phyloP scores from a whole-genome alignment of 2,797 vertebrate genomes.

The Characodon lateralis region DNA sequence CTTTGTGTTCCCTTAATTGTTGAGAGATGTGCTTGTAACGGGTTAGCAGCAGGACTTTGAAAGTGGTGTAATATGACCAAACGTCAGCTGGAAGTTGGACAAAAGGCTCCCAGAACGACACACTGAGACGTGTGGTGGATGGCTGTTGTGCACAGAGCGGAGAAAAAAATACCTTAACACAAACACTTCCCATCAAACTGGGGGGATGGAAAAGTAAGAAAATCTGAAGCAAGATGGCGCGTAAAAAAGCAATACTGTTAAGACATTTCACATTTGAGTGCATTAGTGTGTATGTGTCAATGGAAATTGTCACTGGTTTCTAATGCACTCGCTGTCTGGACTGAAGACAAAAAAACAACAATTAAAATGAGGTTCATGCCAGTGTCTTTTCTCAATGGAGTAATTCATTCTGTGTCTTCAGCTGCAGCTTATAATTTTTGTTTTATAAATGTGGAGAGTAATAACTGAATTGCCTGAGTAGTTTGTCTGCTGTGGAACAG shows the following conservation, averaged over 20 bases:
- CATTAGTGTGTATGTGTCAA: conserved; percentile 55
- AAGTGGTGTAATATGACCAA: conserved; percentile 75
- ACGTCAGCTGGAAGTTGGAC: conserved; percentile 63
- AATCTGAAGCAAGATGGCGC: conserved; percentile 45
- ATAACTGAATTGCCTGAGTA: not conserved
- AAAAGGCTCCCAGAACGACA: conserved; percentile 70
- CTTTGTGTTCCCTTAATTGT: conserved; percentile 60
- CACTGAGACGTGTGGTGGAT: conserved; percentile 45
- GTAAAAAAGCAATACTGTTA: conserved; percentile 82
- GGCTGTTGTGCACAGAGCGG: conserved; percentile 45
- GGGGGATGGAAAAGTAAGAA: conserved; percentile 33
- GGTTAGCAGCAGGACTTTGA: conserved; percentile 54
- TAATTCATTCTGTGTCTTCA: conserved; percentile 7
- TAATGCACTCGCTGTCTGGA: conserved; percentile 76
- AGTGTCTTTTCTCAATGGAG: conserved; percentile 13
- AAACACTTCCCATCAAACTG: conserved; percentile 42
- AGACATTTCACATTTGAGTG: conserved; percentile 67
- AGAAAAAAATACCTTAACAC: conserved; percentile 23
- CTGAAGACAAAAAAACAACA: conserved; percentile 69
- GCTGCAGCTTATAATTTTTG: not conserved
- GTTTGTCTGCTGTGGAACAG: not conserved
- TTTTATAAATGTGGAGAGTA: not conserved
- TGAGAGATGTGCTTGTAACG: conserved; percentile 45
- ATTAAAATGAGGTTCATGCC: conserved; percentile 69
- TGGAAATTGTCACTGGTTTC: conserved; percentile 65